A percentile compares a stretch with the other conserved stretches of the same genome.
Conservation (phyloP, 2,797 vertebrate genomes). For the Syngnathus acus region DNA sequence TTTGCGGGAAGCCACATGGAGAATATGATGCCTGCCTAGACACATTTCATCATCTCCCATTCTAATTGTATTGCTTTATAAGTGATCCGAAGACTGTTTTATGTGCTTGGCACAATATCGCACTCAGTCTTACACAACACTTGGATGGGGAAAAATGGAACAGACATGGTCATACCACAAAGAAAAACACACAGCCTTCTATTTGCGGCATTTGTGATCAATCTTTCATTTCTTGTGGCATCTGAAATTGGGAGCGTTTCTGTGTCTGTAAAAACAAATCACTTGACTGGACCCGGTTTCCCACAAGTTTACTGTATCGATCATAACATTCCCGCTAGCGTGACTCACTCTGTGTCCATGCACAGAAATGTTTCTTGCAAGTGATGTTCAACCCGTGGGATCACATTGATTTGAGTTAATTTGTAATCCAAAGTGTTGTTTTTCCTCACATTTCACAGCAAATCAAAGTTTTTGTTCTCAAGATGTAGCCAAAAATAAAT, state of each 20-base stretch:
- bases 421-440: neutral
- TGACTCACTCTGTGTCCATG: conserved; percentile 19
- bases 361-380: conserved; percentile 16
- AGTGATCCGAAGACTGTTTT: conserved; percentile 17
- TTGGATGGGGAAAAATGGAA: conserved; percentile 10
- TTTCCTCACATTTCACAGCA: neutral
- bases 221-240: conserved; percentile 38
- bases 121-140: conserved; percentile 21
- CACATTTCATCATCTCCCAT: neutral
- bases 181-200: conserved; percentile 14
- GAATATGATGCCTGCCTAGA: conserved; percentile 5
- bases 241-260: conserved; percentile 45
- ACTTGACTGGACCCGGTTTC: conserved; percentile 40
- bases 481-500: neutral
- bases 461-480: neutral
- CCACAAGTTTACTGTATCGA: conserved; percentile 52
- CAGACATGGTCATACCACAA: conserved; percentile 19
- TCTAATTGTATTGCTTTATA: conserved; percentile 8
- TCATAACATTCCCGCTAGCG: conserved; percentile 59
- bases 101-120: conserved; percentile 7
- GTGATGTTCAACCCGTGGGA: conserved; percentile 26
- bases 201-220: conserved; percentile 37
- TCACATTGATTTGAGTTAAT: conserved; percentile 23
- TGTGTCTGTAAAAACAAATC: conserved; percentile 26
- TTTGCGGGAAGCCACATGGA: neutral